A percentile compares a stretch with the other conserved stretches of the same genome.
These are phyloP conservation scores for Rhodinocichla rosea DNA, from an alignment of 2,113 vertebrate genomes.

Conservation along the genomic window DNA sequence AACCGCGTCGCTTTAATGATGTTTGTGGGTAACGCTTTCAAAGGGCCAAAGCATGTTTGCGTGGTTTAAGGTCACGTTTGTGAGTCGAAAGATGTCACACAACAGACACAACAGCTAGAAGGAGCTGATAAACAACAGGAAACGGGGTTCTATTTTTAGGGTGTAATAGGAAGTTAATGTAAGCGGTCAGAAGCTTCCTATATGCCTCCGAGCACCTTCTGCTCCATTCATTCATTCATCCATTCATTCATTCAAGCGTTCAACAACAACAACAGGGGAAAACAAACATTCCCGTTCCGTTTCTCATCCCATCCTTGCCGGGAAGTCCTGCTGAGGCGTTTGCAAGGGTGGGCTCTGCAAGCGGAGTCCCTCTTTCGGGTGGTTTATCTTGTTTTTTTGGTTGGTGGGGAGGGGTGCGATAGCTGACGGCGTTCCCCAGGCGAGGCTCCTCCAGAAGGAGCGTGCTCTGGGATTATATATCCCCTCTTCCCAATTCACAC, in stretches of 20 bases:
- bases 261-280: constrained; percentile 40
- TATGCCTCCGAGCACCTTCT: constrained; percentile 66
- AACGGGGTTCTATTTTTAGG: constrained; percentile 75
- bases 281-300: constrained; percentile 19
- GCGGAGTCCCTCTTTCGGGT: not conserved
- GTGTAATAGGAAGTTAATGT: constrained; percentile 68
- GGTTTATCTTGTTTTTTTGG: not conserved
- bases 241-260: constrained; percentile 36
- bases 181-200: constrained; percentile 57
- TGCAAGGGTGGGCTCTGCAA: not conserved
- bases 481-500: not conserved
- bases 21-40: not conserved
- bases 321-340: not conserved
- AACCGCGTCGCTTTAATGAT: not conserved
- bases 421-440: not conserved
- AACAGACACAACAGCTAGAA: constrained; percentile 34
- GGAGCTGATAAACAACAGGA: constrained; percentile 69
- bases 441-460: not conserved
- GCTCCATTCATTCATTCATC: constrained; percentile 50
- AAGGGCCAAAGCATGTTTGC: not conserved
- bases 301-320: not conserved
- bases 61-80: not conserved
- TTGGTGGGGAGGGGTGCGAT: not conserved
- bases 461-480: not conserved
- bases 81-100: constrained; percentile 10